phyloP scores from a whole-genome alignment of 2,888 invertebrate species.

The Ormyrus pomaceus region DNA sequence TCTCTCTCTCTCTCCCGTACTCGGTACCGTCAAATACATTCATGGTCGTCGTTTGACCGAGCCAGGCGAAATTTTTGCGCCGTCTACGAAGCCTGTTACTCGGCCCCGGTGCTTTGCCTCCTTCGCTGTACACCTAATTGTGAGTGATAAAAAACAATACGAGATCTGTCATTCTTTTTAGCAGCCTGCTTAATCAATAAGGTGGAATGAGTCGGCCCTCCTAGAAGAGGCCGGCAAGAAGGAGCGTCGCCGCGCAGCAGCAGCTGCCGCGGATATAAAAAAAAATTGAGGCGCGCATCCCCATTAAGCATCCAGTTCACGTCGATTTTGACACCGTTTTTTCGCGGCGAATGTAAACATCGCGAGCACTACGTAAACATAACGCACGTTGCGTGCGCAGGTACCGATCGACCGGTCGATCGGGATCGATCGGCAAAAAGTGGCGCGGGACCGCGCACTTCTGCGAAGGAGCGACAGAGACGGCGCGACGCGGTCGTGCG shows the following conservation, averaged over 20 bases:
- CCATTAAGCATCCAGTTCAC: conserved; percentile 16
- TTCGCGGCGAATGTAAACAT: conserved; percentile 44
- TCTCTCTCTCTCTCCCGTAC: not conserved
- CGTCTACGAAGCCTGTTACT: not conserved
- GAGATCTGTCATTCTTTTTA: not conserved
- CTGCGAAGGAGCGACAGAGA: conserved; percentile 40
- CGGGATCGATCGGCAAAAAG: conserved; percentile 63
- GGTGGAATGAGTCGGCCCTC: not conserved
- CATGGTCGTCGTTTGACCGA: conserved; percentile 11
- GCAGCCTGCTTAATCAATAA: no score
- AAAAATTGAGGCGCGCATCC: not conserved
- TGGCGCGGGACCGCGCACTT: conserved; percentile 24
- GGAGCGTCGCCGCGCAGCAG: no score
- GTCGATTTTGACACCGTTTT: conserved; percentile 48
- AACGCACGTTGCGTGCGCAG: conserved; percentile 5
- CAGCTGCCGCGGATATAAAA: not conserved
- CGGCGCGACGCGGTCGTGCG: not conserved
- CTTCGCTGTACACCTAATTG: not conserved
- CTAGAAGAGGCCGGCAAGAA: not conserved
- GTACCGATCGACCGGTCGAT: conserved; percentile 60
- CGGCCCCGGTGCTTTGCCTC: not conserved
- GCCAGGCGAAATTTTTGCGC: not conserved
- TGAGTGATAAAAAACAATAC: not conserved
- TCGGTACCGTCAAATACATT: conserved; percentile 15
- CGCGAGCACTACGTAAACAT: conserved; percentile 20